Evolutionary conservation across 2,888 invertebrate species (phyloP).

Genomic region (Ormyrus pomaceus): DNA sequence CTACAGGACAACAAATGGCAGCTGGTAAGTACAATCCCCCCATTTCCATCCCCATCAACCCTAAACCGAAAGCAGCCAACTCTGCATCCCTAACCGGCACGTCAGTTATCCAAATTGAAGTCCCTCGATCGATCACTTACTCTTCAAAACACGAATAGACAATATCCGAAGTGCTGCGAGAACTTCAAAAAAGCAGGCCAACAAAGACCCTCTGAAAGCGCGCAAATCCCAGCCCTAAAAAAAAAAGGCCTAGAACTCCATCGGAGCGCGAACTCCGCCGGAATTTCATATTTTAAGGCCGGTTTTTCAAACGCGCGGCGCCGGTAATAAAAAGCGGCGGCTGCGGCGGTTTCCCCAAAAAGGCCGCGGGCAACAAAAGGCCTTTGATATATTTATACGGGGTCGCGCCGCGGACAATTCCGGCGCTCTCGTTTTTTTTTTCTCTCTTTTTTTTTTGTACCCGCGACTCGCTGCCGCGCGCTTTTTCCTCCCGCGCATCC

Average conservation of each 20-base stretch:
- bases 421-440: conserved; percentile 11
- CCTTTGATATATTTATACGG: conserved; percentile 45
- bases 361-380: conserved; percentile 28
- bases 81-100: too few relatives aligned
- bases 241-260: not conserved
- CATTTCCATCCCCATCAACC: too few relatives aligned
- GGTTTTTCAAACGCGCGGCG: not conserved
- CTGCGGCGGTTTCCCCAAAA: not conserved
- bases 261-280: not conserved
- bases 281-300: conserved; percentile 44
- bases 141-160: too few relatives aligned
- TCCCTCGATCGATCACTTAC: too few relatives aligned
- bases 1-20: too few relatives aligned
- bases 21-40: too few relatives aligned
- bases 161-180: too few relatives aligned
- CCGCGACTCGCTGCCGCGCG: not conserved
- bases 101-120: too few relatives aligned
- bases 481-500: not conserved
- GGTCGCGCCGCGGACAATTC: conserved; percentile 12
- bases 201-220: not conserved
- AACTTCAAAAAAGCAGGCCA: too few relatives aligned
- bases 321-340: conserved; percentile 6
- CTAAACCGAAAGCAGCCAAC: too few relatives aligned
- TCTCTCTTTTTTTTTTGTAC: conserved; percentile 14
- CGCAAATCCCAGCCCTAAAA: not conserved